These are phyloP conservation scores for Siniperca scherzeri DNA, from an alignment of 2,797 vertebrate species.

Conservation along the genomic window DNA sequence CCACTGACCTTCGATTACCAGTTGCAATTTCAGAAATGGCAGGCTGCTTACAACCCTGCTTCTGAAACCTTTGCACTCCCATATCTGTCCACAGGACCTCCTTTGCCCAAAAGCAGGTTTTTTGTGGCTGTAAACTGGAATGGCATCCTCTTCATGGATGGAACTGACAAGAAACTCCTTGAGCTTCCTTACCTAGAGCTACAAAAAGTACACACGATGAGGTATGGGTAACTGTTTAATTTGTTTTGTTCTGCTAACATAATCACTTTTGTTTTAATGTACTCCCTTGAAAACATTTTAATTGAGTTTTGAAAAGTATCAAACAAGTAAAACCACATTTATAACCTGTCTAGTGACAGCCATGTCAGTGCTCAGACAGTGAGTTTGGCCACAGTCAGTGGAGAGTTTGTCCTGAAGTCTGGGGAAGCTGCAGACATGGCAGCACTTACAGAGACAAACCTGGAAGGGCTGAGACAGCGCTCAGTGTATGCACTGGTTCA, in stretches of 20 bases:
- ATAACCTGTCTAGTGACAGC: slow-evolving; percentile 73
- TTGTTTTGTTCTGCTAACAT: background rate
- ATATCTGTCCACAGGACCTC: slow-evolving; percentile 85
- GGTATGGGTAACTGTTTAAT: slow-evolving; percentile 62
- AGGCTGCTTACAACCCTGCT: background rate
- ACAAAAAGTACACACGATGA: slow-evolving; percentile 82
- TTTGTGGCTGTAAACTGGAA: slow-evolving; percentile 91
- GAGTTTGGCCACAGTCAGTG: slow-evolving; percentile 86
- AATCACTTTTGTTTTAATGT: background rate
- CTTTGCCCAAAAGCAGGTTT: slow-evolving; percentile 89
- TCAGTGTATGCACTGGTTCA: slow-evolving; percentile 88
- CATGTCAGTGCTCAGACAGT: slow-evolving; percentile 79
- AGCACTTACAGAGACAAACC: slow-evolving; percentile 86
- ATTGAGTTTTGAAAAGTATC: background rate
- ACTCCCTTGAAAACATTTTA: background rate
- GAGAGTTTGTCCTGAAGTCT: slow-evolving; percentile 87
- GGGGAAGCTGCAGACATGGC: slow-evolving; percentile 84
- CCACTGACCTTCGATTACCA: background rate
- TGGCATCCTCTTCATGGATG: slow-evolving; percentile 91
- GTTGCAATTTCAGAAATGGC: background rate
- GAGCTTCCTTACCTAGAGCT: slow-evolving; percentile 91
- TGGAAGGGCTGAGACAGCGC: slow-evolving; percentile 90
- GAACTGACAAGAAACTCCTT: slow-evolving; percentile 87
- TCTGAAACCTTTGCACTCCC: background rate
- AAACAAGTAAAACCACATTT: slow-evolving; percentile 3